Base-by-base conservation (phyloP, 2,888 invertebrate genomes). In the Drosophila fungiperda region DNA sequence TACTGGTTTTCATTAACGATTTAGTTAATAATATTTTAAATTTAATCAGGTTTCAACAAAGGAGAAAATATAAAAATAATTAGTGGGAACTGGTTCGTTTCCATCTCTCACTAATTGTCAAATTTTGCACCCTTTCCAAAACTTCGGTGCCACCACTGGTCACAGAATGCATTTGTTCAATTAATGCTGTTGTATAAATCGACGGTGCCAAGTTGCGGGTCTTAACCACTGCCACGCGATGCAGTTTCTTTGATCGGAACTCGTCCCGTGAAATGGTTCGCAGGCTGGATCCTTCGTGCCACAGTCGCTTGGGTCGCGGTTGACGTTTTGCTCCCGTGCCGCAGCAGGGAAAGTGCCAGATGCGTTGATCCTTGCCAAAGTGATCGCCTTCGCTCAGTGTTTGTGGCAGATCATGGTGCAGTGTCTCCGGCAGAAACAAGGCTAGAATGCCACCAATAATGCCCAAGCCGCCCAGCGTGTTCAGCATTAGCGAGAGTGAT, bases 301-400 rank as follows among this genome's bases (percentile, higher is more conserved):
- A 82, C 4, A 36, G 1, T 0, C 52, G 63, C 5, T 48, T 60
- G 0, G 26, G 9, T 0, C 26, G 33, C 0, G 9, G 9, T 0
- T 49, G 11, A 12, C n/a, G 61, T 7, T 91, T 96, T 95, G 95
- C 95, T 9, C 95, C 94, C 74, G 95, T 61, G 1, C 83, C 79
- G 26, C 83, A 94, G 88, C 96, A 97, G 20, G 97, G 97, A 84
- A 95, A 95, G 78, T 97, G 97, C 95, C 96, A 96, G 83, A 97
- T 95, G 73, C 94, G 95, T 92, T 97, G 97, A 74, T 96, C 94
- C 73, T 94, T 94, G 1, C 97, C 98, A 85, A 98, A 98, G 82
- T 96, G 94, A 93, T 97, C 97, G 29, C 97, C 98, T 88, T 98
- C 98, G 74, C 95, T 95, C 9, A 98, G 93, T 0, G 97, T 97